These are phyloP conservation scores for Accipiter minullus DNA, from an alignment of 2,797 vertebrate genomes.

Conservation along the genomic window DNA sequence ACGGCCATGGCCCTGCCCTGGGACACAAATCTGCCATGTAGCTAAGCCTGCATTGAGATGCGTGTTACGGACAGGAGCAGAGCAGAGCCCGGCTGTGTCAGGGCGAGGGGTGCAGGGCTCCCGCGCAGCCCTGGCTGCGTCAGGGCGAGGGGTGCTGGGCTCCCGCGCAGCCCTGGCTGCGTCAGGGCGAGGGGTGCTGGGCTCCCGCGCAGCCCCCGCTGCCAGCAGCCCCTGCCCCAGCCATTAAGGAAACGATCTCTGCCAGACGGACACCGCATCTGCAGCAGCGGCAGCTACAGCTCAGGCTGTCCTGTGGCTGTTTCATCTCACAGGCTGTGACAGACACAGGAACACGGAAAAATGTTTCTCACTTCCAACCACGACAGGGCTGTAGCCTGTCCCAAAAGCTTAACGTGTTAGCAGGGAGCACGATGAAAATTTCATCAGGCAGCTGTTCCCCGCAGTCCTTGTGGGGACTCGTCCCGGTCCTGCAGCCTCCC, in stretches of 20 bases:
- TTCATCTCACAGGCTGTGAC: background rate
- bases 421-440: conserved; percentile 50
- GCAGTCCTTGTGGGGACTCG: background rate
- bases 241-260: background rate
- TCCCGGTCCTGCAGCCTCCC: background rate
- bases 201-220: background rate
- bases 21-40: background rate
- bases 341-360: background rate
- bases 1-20: background rate
- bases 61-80: background rate
- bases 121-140: background rate
- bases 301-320: background rate
- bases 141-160: background rate
- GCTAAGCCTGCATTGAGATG: background rate
- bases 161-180: background rate
- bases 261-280: fast-evolving
- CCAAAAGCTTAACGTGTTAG: conserved; percentile 12
- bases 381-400: background rate
- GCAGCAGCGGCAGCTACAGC: background rate
- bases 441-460: conserved; percentile 32
- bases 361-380: conserved; percentile 7
- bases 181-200: background rate
- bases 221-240: background rate
- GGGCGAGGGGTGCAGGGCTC: background rate
- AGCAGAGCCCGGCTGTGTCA: background rate